Conservation (phyloP, 2,888 invertebrate species). For the Electrophaes corylata region DNA sequence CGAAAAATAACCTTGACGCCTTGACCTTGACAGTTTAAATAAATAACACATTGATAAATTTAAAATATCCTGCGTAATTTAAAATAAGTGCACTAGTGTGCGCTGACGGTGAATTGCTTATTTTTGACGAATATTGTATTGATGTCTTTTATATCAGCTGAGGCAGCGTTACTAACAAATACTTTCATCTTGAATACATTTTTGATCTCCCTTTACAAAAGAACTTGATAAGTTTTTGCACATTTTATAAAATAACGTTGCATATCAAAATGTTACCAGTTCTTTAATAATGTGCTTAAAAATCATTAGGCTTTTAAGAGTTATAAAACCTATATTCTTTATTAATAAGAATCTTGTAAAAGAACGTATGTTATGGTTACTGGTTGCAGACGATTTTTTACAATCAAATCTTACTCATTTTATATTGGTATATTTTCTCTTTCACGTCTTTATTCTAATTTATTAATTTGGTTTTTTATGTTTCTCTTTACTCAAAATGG, state of each 20-base stretch:
- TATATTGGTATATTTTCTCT: too few species aligned
- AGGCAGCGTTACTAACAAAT: constrained; percentile 1
- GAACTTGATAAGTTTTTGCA: too few species aligned
- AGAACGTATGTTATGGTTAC: constrained; percentile 11
- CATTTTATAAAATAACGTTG: constrained; percentile 20
- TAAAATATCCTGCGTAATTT: too few species aligned
- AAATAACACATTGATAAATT: too few species aligned
- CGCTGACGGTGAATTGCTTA: too few species aligned
- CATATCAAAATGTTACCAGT: constrained; percentile 35
- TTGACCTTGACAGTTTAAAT: too few species aligned
- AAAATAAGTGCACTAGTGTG: too few species aligned
- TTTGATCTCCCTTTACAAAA: constrained; percentile 10
- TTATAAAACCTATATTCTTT: constrained; percentile 9
- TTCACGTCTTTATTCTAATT: too few species aligned
- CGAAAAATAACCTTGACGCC: too few species aligned
- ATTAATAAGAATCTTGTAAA: constrained; percentile 1
- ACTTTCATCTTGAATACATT: constrained; percentile 11
- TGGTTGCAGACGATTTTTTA: constrained; percentile 20
- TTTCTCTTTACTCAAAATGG: too few species aligned
- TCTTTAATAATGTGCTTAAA: constrained; percentile 27
- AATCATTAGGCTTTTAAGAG: constrained; percentile 16
- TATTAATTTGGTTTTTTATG: too few species aligned
- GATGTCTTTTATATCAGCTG: constrained; percentile 3
- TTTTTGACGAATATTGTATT: constrained; percentile 26
- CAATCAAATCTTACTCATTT: not conserved